Evolutionary conservation across 2,113 vertebrate species (phyloP), one percentile per base, ranked within the genome.

Genomic region (Prietella phreatophila): DNA sequence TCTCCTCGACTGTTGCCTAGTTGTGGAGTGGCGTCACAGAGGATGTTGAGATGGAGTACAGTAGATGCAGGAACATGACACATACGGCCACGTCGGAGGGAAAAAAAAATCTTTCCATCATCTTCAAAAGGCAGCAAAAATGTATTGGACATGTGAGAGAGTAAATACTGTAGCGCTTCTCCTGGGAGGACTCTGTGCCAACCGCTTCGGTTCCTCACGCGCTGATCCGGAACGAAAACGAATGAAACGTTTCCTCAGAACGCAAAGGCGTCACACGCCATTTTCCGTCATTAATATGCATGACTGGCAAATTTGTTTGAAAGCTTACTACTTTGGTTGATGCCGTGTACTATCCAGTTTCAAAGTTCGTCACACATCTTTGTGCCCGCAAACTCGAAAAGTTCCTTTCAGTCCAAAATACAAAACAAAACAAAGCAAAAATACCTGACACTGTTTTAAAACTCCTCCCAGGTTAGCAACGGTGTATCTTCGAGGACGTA

Each of bases 111-210:
- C 4, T 42, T 90, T 92, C 89, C 90, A 91, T 94, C 92, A 90
- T 93, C 93, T 94, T 95, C 93, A 94, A 95, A 91, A 47, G 87
- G 91, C 91, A 91, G 89, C 90, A 65, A 22, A 47, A 91, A 90
- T 86, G 93, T 91, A 94, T 93, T 92, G 93, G 91, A 92, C 92
- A 91, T 92, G 93, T 91, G 85, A 89, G 86, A 82, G 93, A 92
- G 94, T 93, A 92, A 94, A 93, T 92, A 47, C 42, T 6, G 42
- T 47, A 92, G 92, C 90, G 90, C 91, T 89, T 86, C 92, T 92
- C 89, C 85, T 86, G 91, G 92, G 92, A 92, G 90, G 91, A 87
- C 91, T 85, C 1, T 50, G 88, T 90, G 89, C 90, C 90, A 90
- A 90, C 89, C 91, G 88, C 86, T 87, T 94, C 89, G 92, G 92